These are phyloP conservation scores for Eumaeus atala DNA, from an alignment of 1,140 invertebrate genomes.

Conservation along the genomic window DNA sequence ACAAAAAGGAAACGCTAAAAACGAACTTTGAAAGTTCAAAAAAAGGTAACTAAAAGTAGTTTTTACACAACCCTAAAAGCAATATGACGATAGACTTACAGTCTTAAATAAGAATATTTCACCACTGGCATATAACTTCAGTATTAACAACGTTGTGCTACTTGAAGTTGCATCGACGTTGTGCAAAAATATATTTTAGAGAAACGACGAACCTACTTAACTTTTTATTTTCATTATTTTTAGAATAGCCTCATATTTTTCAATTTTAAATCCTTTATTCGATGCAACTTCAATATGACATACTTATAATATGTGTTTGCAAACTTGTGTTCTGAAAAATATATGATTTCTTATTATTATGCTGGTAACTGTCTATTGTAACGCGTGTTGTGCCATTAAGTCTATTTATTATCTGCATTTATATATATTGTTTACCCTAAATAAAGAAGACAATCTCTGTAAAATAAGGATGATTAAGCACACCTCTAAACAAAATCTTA, in stretches of 20 bases:
- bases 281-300: conserved; percentile 27
- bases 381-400: conserved; percentile 45
- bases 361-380: conserved; percentile 67
- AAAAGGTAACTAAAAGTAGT: conserved; percentile 68
- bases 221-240: conserved; percentile 22
- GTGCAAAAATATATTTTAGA: conserved; percentile 8
- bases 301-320: conserved; percentile 40
- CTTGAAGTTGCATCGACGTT: background rate
- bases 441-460: conserved; percentile 43
- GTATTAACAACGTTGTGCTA: conserved; percentile 46
- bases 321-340: conserved; percentile 56
- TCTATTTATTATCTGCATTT: conserved; percentile 37
- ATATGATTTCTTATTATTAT: conserved; percentile 57
- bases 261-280: conserved; percentile 8
- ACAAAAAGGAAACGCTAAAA: conserved; percentile 48
- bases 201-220: no score
- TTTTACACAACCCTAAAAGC: conserved; percentile 53
- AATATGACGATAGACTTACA: conserved; percentile 56
- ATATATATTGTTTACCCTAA: conserved; percentile 41
- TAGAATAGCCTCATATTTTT: conserved; percentile 14
- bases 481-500: conserved; percentile 62
- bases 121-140: conserved; percentile 56
- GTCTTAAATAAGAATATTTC: conserved; percentile 56
- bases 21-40: conserved; percentile 66
- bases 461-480: conserved; percentile 57